These are phyloP conservation scores for Paracentrotus lividus DNA, from an alignment of 53 echinoderm and acorn worm species.

Conservation along the genomic window DNA sequence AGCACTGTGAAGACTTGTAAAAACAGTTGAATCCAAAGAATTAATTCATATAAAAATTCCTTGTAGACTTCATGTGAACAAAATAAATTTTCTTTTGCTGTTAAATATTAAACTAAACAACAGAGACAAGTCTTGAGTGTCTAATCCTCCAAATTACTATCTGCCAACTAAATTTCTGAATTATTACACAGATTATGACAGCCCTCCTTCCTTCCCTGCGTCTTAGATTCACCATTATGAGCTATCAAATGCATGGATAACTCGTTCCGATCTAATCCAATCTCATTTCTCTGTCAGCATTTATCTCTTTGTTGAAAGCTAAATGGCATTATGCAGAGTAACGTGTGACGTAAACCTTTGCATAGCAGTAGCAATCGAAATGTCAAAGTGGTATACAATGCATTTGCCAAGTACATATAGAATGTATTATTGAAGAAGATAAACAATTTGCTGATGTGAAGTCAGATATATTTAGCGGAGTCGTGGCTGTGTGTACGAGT, in stretches of 20 bases:
- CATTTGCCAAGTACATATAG: slow-evolving; percentile 50
- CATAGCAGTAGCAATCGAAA: slow-evolving; percentile 34
- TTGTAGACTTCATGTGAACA: not conserved
- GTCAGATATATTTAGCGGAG: not conserved
- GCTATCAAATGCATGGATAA: slow-evolving; percentile 42
- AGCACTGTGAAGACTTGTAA: not conserved
- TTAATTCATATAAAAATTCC: not conserved
- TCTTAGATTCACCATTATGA: not conserved
- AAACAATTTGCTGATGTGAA: slow-evolving; percentile 59
- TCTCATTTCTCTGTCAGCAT: slow-evolving; percentile 58
- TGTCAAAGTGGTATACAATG: slow-evolving; percentile 50
- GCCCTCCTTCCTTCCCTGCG: not conserved
- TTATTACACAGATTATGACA: slow-evolving; percentile 6
- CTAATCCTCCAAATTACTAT: not conserved
- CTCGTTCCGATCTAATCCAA: slow-evolving; percentile 54
- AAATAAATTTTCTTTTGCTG: not conserved
- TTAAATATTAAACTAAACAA: not conserved
- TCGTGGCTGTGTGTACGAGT: not conserved
- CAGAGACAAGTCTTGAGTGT: not conserved
- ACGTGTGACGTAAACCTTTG: slow-evolving; percentile 53
- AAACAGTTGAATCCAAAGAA: not conserved
- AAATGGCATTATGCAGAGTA: slow-evolving; percentile 55
- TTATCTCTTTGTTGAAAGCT: slow-evolving; percentile 61
- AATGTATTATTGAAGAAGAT: slow-evolving; percentile 42
- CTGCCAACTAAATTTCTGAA: slow-evolving; percentile 27